Evolutionary conservation across 2,888 invertebrate species (phyloP).

Genomic region (Agrotis ipsilon): DNA sequence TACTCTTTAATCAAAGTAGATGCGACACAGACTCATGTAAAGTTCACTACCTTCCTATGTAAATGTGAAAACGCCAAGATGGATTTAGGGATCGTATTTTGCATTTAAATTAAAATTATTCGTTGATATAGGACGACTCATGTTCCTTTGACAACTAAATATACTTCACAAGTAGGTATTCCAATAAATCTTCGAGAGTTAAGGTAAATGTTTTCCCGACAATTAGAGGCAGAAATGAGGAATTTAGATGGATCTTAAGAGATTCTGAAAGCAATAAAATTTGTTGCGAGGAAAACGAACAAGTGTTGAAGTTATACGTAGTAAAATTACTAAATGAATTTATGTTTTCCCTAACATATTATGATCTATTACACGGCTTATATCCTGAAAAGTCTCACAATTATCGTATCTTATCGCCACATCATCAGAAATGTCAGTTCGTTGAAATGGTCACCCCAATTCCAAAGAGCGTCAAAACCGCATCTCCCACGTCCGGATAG

Average conservation of each 20-base stretch:
- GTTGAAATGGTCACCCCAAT: background rate
- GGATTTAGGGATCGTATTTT: constrained; percentile 50
- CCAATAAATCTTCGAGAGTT: constrained; percentile 7
- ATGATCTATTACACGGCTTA: background rate
- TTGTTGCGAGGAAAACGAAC: background rate
- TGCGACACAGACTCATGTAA: constrained; percentile 8
- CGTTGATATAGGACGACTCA: constrained; percentile 19
- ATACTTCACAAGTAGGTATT: constrained; percentile 13
- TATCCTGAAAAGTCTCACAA: background rate
- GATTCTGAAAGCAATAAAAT: background rate
- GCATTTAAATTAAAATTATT: constrained; percentile 62
- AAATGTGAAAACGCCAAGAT: constrained; percentile 25
- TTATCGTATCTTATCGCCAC: background rate
- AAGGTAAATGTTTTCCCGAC: constrained; percentile 1
- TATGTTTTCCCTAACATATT: too few relatives aligned
- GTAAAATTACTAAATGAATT: background rate
- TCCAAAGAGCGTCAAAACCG: constrained; percentile 1
- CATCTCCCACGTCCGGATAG: constrained; percentile 1
- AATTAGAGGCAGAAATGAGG: background rate
- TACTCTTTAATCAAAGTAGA: constrained; percentile 16
- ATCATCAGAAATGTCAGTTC: background rate
- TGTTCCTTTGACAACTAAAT: constrained; percentile 40
- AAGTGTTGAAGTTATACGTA: background rate
- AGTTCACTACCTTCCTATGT: constrained; percentile 29
- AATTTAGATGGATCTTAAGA: background rate